Evolutionary conservation across 2,888 invertebrate genomes (phyloP).

Genomic region (Hypena proboscidalis): DNA sequence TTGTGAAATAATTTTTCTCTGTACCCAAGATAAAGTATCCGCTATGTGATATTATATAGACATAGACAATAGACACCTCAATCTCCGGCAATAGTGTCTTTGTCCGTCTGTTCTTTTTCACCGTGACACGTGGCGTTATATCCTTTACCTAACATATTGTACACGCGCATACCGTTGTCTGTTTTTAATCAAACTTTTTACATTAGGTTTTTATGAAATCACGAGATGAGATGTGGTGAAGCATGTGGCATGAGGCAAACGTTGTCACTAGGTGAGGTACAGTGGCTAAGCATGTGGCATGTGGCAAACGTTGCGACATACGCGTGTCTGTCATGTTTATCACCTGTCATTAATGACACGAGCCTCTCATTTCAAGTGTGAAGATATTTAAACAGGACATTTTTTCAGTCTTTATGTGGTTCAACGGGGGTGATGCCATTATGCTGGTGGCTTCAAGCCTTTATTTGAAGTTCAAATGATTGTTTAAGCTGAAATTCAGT

Average conservation of each 20-base stretch:
- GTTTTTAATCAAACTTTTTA: constrained; percentile 35
- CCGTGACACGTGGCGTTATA: constrained; percentile 50
- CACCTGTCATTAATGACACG: constrained; percentile 39
- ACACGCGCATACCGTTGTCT: constrained; percentile 41
- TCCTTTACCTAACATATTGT: constrained; percentile 56
- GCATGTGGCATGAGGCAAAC: constrained; percentile 17
- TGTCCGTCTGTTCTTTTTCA: constrained; percentile 27
- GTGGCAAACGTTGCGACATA: constrained; percentile 42
- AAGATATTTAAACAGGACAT: constrained; percentile 9
- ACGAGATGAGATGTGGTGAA: constrained; percentile 37
- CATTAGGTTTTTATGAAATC: constrained; percentile 24
- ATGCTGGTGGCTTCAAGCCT: too few relatives aligned
- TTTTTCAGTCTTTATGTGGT: neutral
- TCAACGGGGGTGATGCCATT: too few relatives aligned
- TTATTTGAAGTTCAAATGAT: too few relatives aligned
- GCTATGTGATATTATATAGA: too few relatives aligned
- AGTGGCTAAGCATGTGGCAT: constrained; percentile 26
- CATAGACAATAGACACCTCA: too few relatives aligned
- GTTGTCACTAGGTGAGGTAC: constrained; percentile 34
- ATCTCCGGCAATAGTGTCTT: too few relatives aligned
- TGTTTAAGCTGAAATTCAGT: too few relatives aligned
- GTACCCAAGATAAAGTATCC: too few relatives aligned
- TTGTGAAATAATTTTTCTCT: too few relatives aligned
- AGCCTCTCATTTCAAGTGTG: constrained; percentile 8
- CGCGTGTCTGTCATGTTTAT: constrained; percentile 46